Evolutionary conservation across 2,888 invertebrate species (phyloP).

Genomic region (Caenorhabditis doughertyi): DNA sequence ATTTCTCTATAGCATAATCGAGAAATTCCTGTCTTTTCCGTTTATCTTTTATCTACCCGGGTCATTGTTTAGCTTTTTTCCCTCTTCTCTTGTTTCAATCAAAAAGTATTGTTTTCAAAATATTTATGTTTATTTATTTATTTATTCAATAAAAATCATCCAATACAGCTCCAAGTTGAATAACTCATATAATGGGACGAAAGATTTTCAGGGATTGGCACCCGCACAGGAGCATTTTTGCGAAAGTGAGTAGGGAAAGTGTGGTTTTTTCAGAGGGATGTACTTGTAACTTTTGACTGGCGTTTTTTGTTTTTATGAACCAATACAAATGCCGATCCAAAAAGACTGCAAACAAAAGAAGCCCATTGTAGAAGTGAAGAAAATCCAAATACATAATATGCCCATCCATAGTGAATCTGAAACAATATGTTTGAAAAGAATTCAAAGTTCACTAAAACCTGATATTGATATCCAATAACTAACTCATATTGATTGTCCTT

Average conservation of each 20-base stretch:
- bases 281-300: constrained; percentile 57
- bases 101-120: constrained; percentile 23
- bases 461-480: constrained; percentile 64
- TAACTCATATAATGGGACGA: constrained; percentile 8
- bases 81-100: not conserved
- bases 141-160: constrained; percentile 15
- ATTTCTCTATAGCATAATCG: constrained; percentile 42
- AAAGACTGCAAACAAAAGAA: constrained; percentile 64
- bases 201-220: constrained; percentile 6
- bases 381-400: constrained; percentile 69
- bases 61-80: constrained; percentile 40
- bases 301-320: constrained; percentile 63
- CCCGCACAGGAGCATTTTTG: constrained; percentile 4
- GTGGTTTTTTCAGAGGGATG: constrained; percentile 24
- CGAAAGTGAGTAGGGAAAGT: constrained; percentile 8
- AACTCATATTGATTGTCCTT: constrained; percentile 73
- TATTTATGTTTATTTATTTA: constrained; percentile 33
- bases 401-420: constrained; percentile 76
- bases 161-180: not conserved
- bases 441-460: too few relatives aligned
- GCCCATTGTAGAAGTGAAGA: constrained; percentile 61
- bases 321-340: constrained; percentile 66
- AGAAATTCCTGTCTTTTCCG: constrained; percentile 7
- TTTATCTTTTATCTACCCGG: constrained; percentile 32
- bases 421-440: constrained; percentile 55